phyloP scores from a whole-genome alignment of 2,797 vertebrate species.

The Gambusia yucatana region DNA sequence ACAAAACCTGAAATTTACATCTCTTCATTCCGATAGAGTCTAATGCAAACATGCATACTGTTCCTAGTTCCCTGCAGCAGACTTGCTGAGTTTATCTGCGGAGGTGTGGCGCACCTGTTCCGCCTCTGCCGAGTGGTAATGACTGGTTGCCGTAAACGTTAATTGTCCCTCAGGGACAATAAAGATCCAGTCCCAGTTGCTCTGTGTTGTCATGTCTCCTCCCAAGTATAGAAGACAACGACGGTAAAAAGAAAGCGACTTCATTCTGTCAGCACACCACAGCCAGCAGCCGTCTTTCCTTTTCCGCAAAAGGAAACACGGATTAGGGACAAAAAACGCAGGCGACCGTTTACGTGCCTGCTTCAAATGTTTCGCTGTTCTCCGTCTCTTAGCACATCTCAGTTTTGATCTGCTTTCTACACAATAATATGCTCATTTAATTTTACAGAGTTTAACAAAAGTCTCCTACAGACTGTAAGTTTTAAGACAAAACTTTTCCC shows the following conservation, averaged over 20 bases:
- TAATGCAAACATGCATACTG: background rate
- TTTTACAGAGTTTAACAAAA: background rate
- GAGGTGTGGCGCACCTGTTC: constrained; percentile 39
- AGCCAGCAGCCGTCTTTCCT: constrained; percentile 10
- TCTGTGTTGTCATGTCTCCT: constrained; percentile 46
- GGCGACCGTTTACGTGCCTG: background rate
- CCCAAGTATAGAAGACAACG: constrained; percentile 49
- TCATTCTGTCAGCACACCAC: constrained; percentile 32
- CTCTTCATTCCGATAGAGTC: too few species aligned
- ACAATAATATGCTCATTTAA: background rate
- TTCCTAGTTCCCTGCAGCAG: background rate
- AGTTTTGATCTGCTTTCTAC: constrained; percentile 43
- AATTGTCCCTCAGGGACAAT: constrained; percentile 64
- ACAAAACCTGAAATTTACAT: background rate
- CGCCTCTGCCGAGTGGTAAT: constrained; percentile 49
- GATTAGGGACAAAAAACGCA: background rate
- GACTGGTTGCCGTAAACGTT: constrained; percentile 45
- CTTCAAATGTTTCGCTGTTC: background rate
- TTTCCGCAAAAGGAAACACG: constrained; percentile 11
- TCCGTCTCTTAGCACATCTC: constrained; percentile 5
- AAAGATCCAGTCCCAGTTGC: constrained; percentile 60
- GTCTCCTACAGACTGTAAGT: background rate
- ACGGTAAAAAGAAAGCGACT: constrained; percentile 39
- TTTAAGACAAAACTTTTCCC: background rate
- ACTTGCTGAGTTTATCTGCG: constrained; percentile 12